Evolutionary conservation across 2,888 invertebrate species (phyloP).

Genomic region (Abrostola tripartita): DNA sequence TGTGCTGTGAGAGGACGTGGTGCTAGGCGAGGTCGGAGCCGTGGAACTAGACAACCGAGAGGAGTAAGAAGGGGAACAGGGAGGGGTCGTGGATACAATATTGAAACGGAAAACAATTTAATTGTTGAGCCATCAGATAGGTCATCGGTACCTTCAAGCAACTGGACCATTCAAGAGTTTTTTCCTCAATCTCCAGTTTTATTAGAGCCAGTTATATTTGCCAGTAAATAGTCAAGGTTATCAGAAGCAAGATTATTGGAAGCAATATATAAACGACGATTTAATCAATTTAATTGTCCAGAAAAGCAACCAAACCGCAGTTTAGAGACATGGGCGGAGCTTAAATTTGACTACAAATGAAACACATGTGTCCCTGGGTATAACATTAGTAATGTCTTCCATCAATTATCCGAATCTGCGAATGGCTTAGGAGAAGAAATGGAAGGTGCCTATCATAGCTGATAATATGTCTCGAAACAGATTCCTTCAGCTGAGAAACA

Average conservation of each 20-base stretch:
- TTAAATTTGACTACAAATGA: no score
- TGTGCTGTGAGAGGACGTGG: background rate
- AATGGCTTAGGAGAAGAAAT: no score
- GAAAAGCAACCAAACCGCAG: constrained; percentile 9
- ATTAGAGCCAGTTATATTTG: constrained; percentile 1
- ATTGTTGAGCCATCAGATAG: background rate
- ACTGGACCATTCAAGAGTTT: background rate
- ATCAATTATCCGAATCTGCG: no score
- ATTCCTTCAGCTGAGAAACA: no score
- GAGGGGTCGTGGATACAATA: background rate
- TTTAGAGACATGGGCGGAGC: background rate
- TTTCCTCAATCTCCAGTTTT: background rate
- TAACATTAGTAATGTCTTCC: no score
- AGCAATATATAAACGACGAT: constrained; percentile 2
- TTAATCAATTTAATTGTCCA: constrained; percentile 4
- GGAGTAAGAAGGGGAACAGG: background rate
- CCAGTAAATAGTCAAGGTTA: background rate
- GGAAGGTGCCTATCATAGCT: no score
- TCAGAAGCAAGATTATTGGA: constrained; percentile 1
- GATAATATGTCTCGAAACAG: no score
- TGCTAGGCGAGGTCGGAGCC: background rate
- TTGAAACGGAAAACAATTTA: background rate
- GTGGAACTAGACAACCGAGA: constrained; percentile 1
- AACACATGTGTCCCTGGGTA: no score
- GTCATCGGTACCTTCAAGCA: constrained; percentile 1